phyloP scores from a whole-genome alignment of 1,140 invertebrate genomes.

The Lasioglossum baleicum region DNA sequence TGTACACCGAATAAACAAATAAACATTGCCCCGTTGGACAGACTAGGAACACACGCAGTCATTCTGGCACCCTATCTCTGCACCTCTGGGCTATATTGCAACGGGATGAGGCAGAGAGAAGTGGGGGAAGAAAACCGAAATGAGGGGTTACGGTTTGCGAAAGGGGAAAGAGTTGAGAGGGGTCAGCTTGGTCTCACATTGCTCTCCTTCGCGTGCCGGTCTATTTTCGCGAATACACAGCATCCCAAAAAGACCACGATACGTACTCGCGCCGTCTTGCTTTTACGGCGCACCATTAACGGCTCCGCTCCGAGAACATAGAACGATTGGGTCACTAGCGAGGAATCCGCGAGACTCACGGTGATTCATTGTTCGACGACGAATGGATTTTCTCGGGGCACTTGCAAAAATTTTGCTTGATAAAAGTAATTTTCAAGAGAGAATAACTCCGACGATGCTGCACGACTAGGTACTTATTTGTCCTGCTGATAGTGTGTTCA shows the following conservation, averaged over 20 bases:
- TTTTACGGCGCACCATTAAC: constrained; percentile 70
- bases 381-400: neutral
- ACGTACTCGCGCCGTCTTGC: constrained; percentile 27
- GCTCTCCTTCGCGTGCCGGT: constrained; percentile 63
- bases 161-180: neutral
- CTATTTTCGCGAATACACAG: constrained; percentile 67
- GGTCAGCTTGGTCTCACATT: constrained; percentile 40
- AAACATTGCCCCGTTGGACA: constrained; percentile 45
- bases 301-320: constrained; percentile 60
- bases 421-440: too few relatives aligned
- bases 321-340: constrained; percentile 28
- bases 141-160: neutral
- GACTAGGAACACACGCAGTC: constrained; percentile 35
- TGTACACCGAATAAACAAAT: constrained; percentile 53
- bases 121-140: neutral
- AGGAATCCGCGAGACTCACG: neutral
- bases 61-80: constrained; percentile 26
- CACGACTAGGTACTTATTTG: too few relatives aligned
- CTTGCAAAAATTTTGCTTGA: neutral
- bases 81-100: constrained; percentile 32
- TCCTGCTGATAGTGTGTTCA: too few relatives aligned
- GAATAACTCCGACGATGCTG: too few relatives aligned
- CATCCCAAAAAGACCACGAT: constrained; percentile 66
- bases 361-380: neutral
- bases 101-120: neutral